phyloP scores from a whole-genome alignment of 2,113 vertebrate species.

The Pogona vitticeps region DNA sequence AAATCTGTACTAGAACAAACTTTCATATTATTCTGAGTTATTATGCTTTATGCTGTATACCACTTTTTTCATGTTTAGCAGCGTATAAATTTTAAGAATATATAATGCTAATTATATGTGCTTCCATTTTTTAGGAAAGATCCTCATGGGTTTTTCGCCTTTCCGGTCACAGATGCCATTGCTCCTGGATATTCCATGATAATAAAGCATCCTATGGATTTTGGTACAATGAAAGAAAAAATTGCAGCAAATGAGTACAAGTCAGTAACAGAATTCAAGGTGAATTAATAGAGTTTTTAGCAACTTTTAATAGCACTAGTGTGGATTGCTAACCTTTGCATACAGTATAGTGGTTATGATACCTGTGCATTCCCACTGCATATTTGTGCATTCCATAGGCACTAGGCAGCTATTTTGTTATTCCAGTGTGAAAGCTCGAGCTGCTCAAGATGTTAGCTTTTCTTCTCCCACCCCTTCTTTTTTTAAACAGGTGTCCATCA shows the following conservation, averaged over 20 bases:
- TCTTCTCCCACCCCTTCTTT: no score
- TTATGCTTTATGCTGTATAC: no score
- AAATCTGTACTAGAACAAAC: no score
- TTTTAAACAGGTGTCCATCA: no score
- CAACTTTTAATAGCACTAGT: background rate
- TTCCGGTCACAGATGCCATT: slow-evolving; percentile 96
- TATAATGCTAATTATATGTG: slow-evolving; percentile 38
- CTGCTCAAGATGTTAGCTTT: background rate
- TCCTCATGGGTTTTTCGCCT: slow-evolving; percentile 95
- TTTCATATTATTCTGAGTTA: background rate
- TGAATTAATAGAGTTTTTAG: slow-evolving; percentile 56
- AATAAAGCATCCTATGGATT: slow-evolving; percentile 99
- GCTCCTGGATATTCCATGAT: slow-evolving; percentile 98
- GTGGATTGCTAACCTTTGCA: background rate
- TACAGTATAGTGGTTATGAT: background rate
- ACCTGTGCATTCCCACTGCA: background rate
- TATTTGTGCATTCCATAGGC: background rate
- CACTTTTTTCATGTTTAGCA: background rate
- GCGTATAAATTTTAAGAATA: background rate
- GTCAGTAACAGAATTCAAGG: slow-evolving; percentile 98
- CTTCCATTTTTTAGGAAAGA: slow-evolving; percentile 86
- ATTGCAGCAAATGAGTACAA: slow-evolving; percentile 93
- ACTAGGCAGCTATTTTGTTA: background rate
- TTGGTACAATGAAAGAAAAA: slow-evolving; percentile 98
- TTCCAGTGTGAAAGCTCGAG: background rate